phyloP scores from a whole-genome alignment of 1,140 invertebrate genomes.

The Tetramorium alpestre region DNA sequence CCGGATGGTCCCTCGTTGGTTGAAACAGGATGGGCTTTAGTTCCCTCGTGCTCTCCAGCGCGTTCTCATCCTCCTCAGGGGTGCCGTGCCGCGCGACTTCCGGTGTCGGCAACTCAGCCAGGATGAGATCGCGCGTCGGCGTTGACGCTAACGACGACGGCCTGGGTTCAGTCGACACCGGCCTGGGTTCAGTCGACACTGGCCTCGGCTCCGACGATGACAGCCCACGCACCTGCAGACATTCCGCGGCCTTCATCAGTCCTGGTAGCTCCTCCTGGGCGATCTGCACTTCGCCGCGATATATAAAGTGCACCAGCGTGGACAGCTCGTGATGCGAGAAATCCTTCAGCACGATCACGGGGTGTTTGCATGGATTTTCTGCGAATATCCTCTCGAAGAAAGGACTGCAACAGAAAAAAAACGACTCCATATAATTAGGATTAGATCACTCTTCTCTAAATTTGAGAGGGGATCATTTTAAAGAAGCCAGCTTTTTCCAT shows the following conservation, averaged over 20 bases:
- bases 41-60: slow-evolving; percentile 67
- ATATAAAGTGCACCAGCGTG: slow-evolving; percentile 96
- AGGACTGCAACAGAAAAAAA: slow-evolving; percentile 87
- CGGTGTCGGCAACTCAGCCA: slow-evolving; percentile 87
- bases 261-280: slow-evolving; percentile 92
- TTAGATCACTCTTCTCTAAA: not conserved
- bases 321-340: slow-evolving; percentile 94
- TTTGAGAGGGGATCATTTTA: not conserved
- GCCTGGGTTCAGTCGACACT: slow-evolving; percentile 84
- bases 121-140: slow-evolving; percentile 85
- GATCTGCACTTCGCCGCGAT: slow-evolving; percentile 95
- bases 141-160: slow-evolving; percentile 85
- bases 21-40: slow-evolving; percentile 65
- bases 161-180: slow-evolving; percentile 84
- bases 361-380: slow-evolving; percentile 97
- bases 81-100: slow-evolving; percentile 83
- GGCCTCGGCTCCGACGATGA: slow-evolving; percentile 89
- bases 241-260: slow-evolving; percentile 94
- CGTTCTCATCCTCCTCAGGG: slow-evolving; percentile 85
- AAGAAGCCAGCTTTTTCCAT: not conserved
- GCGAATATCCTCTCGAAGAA: slow-evolving; percentile 95
- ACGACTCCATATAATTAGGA: not conserved
- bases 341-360: slow-evolving; percentile 96
- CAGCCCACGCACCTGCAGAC: slow-evolving; percentile 92
- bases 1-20: slow-evolving; percentile 71